Conservation (phyloP, 2,888 invertebrate species). For the Gymnocheta viridis region DNA sequence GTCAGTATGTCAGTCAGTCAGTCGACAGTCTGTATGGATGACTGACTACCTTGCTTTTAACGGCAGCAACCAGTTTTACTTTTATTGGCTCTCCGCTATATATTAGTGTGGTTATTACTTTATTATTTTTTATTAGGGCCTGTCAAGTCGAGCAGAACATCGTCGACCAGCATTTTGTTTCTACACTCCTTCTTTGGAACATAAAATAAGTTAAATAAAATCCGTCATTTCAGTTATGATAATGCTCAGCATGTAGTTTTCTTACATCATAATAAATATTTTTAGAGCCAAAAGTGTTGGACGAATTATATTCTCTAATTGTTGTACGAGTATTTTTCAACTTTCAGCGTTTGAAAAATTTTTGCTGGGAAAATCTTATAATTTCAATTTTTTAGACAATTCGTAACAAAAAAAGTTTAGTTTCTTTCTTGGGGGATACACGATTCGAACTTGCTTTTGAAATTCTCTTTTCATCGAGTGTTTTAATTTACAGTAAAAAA, state of each 20-base stretch:
- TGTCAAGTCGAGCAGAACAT: constrained; percentile 55
- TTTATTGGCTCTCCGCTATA: background rate
- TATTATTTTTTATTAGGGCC: constrained; percentile 46
- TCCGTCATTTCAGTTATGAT: constrained; percentile 11
- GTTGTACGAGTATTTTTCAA: background rate
- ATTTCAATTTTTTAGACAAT: background rate
- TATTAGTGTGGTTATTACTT: background rate
- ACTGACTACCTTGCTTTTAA: constrained; percentile 32
- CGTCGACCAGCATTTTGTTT: constrained; percentile 37
- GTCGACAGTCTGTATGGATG: background rate
- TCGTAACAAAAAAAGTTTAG: no score
- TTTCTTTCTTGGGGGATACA: no score
- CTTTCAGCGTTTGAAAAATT: background rate
- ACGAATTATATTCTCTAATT: background rate
- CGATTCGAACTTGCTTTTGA: no score
- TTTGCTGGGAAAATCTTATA: background rate
- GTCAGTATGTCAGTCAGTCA: background rate
- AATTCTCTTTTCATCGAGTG: no score
- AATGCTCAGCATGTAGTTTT: constrained; percentile 53
- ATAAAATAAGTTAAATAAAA: no score
- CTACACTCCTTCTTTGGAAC: constrained; percentile 23
- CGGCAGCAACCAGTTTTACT: constrained; percentile 25
- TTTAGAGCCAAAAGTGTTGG: background rate
- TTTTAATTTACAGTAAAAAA: no score
- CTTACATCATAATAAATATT: constrained; percentile 58